phyloP scores from a whole-genome alignment of 2,113 vertebrate species.

The Xenus cinereus region DNA sequence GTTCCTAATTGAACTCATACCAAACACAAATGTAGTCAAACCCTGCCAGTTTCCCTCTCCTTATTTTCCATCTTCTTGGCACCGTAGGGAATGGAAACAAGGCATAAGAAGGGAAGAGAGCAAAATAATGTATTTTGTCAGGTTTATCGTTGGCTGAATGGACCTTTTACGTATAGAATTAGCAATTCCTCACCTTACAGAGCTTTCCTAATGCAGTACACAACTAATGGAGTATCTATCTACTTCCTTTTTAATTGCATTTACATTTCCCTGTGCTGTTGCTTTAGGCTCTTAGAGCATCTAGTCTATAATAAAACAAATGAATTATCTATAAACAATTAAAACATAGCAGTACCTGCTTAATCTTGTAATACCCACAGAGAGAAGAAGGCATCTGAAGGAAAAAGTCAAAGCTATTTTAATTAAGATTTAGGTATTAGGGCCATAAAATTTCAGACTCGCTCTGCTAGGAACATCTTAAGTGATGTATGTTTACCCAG shows the following conservation, averaged over 20 bases:
- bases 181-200: not conserved
- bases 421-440: not conserved
- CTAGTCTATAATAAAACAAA: not conserved
- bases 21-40: not conserved
- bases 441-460: not conserved
- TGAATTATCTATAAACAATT: not conserved
- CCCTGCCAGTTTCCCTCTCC: not conserved
- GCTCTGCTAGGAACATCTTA: not conserved
- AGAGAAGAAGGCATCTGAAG: not conserved
- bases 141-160: not conserved
- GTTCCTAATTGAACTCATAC: not conserved
- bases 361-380: not conserved
- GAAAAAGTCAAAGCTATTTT: conserved; percentile 13
- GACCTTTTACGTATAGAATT: not conserved
- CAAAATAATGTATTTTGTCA: not conserved
- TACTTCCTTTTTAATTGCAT: not conserved
- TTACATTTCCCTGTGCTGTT: not conserved
- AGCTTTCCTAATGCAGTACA: not conserved
- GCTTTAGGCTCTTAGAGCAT: not conserved
- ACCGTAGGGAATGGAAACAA: not conserved
- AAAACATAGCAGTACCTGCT: not conserved
- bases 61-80: not conserved
- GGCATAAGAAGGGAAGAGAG: not conserved
- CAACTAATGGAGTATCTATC: not conserved
- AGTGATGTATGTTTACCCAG: conserved; percentile 1